A percentile compares a stretch with the other conserved stretches of the same genome.
These are phyloP conservation scores for Dinoponera quadriceps DNA, from an alignment of 1,140 invertebrate species.

Conservation along the genomic window DNA sequence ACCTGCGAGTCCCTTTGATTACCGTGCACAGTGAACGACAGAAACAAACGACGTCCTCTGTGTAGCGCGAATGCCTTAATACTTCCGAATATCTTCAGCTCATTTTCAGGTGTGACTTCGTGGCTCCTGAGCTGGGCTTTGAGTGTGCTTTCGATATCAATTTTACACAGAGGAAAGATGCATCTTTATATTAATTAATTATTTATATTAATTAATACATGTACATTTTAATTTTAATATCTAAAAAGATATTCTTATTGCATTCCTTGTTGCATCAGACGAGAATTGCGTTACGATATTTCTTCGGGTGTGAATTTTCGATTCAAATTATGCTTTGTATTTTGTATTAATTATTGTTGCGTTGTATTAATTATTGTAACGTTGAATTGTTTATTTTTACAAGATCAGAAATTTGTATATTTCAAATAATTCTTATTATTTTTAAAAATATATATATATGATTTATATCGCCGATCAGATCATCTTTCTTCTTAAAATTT, in stretches of 20 bases:
- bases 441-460: neutral
- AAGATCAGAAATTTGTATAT: neutral
- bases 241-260: neutral
- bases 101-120: conserved; percentile 43
- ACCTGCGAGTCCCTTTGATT: neutral
- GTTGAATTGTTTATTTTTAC: neutral
- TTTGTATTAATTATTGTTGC: too few species aligned
- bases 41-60: conserved; percentile 26
- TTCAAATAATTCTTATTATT: neutral
- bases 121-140: conserved; percentile 56
- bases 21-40: conserved; percentile 3
- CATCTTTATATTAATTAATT: neutral
- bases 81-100: conserved; percentile 36
- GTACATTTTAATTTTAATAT: neutral
- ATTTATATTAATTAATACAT: neutral
- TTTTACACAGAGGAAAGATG: conserved; percentile 42
- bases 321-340: conserved; percentile 11
- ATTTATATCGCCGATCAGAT: neutral
- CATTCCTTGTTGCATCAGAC: too few species aligned
- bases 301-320: neutral
- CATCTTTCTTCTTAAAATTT: conserved; percentile 57
- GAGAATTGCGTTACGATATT: neutral
- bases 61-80: conserved; percentile 16
- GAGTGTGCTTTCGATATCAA: conserved; percentile 63
- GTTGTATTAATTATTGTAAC: too few species aligned